Evolutionary conservation across 2,113 vertebrate species (phyloP).

Genomic region (Nesoenas mayeri): DNA sequence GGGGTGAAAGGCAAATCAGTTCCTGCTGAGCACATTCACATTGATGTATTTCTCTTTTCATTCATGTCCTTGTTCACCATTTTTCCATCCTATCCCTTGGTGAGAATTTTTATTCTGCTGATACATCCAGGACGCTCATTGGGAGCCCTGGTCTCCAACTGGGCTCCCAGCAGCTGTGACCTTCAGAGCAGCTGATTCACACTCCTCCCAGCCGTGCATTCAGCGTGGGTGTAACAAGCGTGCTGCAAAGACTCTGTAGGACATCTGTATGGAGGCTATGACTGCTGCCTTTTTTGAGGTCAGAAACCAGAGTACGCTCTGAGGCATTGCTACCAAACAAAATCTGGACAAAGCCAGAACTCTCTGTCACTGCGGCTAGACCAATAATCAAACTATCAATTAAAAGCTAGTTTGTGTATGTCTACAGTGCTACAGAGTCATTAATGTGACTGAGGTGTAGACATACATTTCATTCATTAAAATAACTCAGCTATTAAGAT

Average conservation of each 20-base stretch:
- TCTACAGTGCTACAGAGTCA: neutral
- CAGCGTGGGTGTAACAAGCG: neutral
- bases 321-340: neutral
- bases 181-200: neutral
- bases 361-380: neutral
- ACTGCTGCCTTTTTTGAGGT: neutral
- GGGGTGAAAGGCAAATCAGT: neutral
- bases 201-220: neutral
- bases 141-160: neutral
- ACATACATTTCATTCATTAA: neutral
- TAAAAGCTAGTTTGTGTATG: neutral
- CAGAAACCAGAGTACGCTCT: neutral
- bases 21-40: fast-evolving
- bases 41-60: neutral
- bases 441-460: neutral
- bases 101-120: neutral
- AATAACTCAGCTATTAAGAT: neutral
- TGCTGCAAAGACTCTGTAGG: neutral
- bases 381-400: neutral
- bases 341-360: neutral
- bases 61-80: neutral
- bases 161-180: neutral
- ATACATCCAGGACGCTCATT: neutral
- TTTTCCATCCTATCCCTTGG: neutral
- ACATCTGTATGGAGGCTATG: fast-evolving